Evolutionary conservation across 2,113 vertebrate genomes (phyloP).

Genomic region (Tachycineta bicolor): DNA sequence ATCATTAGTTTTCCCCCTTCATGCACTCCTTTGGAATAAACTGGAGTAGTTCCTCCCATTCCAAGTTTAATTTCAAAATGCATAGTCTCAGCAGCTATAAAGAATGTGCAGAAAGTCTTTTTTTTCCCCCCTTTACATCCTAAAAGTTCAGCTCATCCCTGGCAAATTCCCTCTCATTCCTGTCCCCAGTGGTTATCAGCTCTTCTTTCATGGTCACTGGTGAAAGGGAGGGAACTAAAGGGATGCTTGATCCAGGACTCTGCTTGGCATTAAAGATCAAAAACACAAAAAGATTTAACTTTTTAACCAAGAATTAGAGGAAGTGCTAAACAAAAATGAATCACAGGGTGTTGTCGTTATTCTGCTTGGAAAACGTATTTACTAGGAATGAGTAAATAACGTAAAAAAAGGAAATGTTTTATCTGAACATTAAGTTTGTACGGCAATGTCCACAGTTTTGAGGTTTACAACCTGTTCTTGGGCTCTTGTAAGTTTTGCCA

Average conservation of each 20-base stretch:
- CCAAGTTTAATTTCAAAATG: not conserved
- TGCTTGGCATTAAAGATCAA: constrained; percentile 42
- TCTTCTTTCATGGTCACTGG: not conserved
- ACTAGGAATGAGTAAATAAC: constrained; percentile 65
- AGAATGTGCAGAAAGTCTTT: not conserved
- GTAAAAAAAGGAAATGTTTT: constrained; percentile 66
- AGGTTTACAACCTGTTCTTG: not conserved
- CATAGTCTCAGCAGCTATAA: not conserved
- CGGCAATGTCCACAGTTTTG: not conserved
- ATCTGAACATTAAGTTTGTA: not conserved
- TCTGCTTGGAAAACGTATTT: constrained; percentile 55
- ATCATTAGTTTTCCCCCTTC: not conserved
- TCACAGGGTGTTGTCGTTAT: constrained; percentile 50
- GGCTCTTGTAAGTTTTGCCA: not conserved
- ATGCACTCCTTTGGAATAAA: not conserved
- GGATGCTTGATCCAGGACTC: not conserved
- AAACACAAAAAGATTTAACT: constrained; percentile 54
- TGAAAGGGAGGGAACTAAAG: not conserved
- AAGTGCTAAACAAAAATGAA: constrained; percentile 52
- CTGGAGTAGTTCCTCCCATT: not conserved
- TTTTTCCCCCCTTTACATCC: fast-evolving
- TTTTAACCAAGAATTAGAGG: constrained; percentile 60
- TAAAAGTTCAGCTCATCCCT: not conserved
- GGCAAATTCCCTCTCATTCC: not conserved
- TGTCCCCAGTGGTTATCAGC: not conserved